Conservation (phyloP, 2,797 vertebrate genomes). For the Xyrichtys novacula region DNA sequence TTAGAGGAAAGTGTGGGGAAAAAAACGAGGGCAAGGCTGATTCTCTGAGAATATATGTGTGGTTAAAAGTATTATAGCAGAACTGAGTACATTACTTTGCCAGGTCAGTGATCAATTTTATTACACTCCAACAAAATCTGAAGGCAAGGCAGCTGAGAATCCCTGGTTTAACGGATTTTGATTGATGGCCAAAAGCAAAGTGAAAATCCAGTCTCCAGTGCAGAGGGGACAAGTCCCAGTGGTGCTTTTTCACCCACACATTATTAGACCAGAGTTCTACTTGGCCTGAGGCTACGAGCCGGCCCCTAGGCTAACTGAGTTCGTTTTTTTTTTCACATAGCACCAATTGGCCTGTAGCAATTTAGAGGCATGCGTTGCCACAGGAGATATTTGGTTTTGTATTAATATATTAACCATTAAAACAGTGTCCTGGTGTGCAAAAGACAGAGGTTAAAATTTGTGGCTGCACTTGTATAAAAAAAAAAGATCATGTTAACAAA, state of each 20-base stretch:
- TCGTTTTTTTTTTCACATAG: constrained; percentile 39
- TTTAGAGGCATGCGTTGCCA: constrained; percentile 58
- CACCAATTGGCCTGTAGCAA: constrained; percentile 67
- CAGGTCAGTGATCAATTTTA: constrained; percentile 56
- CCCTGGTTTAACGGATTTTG: constrained; percentile 45
- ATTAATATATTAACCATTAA: constrained; percentile 53
- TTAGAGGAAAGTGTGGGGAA: not conserved
- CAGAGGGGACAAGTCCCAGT: constrained; percentile 45
- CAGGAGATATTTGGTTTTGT: constrained; percentile 34
- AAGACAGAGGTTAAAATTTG: constrained; percentile 17
- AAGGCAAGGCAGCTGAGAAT: constrained; percentile 26
- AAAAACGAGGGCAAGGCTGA: not conserved
- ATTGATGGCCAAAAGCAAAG: constrained; percentile 49
- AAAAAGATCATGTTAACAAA: constrained; percentile 10
- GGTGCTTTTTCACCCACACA: constrained; percentile 28
- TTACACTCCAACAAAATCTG: constrained; percentile 52
- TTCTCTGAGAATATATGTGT: not conserved
- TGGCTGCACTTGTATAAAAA: not conserved
- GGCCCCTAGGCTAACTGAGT: constrained; percentile 61
- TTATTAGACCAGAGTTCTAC: constrained; percentile 59
- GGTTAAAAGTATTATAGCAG: constrained; percentile 18
- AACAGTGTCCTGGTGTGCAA: constrained; percentile 40
- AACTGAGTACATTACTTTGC: constrained; percentile 41
- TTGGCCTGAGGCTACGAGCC: constrained; percentile 58
- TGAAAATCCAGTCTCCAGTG: constrained; percentile 39